Percentiles rank a stretch among this genome's conserved stretches.
These are phyloP conservation scores for Leptodirus hochenwartii DNA, from an alignment of 2,888 invertebrate species.

Conservation along the genomic window DNA sequence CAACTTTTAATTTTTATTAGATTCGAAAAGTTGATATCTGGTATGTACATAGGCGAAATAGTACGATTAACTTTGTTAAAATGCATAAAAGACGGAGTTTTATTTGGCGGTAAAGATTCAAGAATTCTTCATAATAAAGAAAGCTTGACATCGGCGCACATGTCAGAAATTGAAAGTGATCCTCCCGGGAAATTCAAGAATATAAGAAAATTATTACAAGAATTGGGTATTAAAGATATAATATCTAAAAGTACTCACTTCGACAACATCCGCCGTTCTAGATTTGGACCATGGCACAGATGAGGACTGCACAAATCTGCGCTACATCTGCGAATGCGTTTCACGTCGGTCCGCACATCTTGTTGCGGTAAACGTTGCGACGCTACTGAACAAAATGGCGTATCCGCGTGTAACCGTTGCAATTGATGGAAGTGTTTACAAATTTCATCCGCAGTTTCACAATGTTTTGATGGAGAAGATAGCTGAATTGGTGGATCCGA, in stretches of 20 bases:
- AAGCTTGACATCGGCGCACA: conserved; percentile 89
- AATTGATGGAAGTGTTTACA: conserved; percentile 92
- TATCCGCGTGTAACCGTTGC: conserved; percentile 79
- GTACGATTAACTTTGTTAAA: conserved; percentile 71
- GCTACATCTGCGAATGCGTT: conserved; percentile 81
- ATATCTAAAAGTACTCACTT: not conserved
- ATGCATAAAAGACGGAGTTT: conserved; percentile 55
- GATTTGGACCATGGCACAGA: conserved; percentile 58
- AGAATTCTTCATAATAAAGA: conserved; percentile 59
- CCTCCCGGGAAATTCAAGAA: conserved; percentile 60
- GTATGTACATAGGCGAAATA: conserved; percentile 97
- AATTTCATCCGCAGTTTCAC: conserved; percentile 93
- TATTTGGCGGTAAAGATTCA: conserved; percentile 72
- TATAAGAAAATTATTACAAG: conserved; percentile 63
- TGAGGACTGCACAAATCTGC: conserved; percentile 79
- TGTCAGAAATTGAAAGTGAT: conserved; percentile 92
- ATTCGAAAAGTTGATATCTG: conserved; percentile 97
- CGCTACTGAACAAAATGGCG: conserved; percentile 78
- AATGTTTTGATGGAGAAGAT: conserved; percentile 86
- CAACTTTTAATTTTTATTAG: no score
- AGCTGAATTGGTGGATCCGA: conserved; percentile 49
- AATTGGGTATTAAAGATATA: conserved; percentile 53
- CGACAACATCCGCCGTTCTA: conserved; percentile 8
- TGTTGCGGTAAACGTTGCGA: conserved; percentile 76
- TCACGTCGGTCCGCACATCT: conserved; percentile 86